A percentile compares a stretch with the other conserved stretches of the same genome.
These are phyloP conservation scores for Aegithalos caudatus DNA, from an alignment of 2,113 vertebrate species.

Conservation along the genomic window DNA sequence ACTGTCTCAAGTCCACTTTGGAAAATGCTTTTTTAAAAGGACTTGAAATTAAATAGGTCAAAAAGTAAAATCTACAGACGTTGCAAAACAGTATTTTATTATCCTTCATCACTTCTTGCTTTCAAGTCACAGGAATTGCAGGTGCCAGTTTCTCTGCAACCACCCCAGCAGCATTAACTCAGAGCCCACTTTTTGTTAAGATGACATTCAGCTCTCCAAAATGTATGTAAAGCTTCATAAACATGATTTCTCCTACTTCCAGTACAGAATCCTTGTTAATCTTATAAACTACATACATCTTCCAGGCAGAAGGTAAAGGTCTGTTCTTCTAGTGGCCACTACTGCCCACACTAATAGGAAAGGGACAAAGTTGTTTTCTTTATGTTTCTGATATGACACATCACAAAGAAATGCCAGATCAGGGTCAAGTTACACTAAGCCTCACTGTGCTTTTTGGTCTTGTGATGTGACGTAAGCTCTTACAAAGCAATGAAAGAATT, in stretches of 20 bases:
- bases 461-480: conserved; percentile 41
- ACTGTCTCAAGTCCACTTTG: background rate
- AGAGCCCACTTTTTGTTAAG: background rate
- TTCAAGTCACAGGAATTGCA: background rate
- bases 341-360: background rate
- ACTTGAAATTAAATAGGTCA: background rate
- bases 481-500: conserved; percentile 25
- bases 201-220: background rate
- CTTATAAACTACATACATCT: background rate
- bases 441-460: conserved; percentile 37
- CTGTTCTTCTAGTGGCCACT: background rate
- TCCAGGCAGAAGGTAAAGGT: background rate
- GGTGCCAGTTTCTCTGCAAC: background rate
- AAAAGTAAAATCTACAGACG: background rate
- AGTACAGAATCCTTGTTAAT: background rate
- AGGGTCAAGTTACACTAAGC: conserved; percentile 26
- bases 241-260: background rate
- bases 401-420: conserved; percentile 36
- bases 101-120: background rate
- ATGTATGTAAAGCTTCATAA: background rate
- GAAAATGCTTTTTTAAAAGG: background rate
- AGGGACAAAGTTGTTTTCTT: conserved; percentile 18
- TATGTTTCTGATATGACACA: conserved; percentile 43
- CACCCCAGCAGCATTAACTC: background rate
- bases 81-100: background rate